Evolutionary conservation across 1,140 invertebrate species (phyloP).

Genomic region (Drosophila miranda): DNA sequence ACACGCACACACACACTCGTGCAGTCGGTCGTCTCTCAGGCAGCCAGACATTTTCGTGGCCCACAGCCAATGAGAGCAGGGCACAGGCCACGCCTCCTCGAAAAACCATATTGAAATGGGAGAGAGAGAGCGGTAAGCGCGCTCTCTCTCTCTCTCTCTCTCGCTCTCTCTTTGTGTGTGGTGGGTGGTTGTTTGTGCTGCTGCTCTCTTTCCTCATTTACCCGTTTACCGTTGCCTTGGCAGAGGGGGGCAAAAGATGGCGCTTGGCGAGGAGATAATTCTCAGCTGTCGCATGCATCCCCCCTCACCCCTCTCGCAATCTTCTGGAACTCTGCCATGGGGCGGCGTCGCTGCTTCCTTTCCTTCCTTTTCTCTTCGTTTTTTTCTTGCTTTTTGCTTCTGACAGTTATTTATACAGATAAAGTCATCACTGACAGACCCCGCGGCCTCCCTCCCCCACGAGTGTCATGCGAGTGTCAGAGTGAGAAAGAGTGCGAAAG

Average conservation of each 20-base stretch:
- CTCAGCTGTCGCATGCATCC: background rate
- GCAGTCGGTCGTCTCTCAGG: constrained; percentile 19
- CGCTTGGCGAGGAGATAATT: constrained; percentile 40
- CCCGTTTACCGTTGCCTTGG: constrained; percentile 50
- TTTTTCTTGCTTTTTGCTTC: constrained; percentile 34
- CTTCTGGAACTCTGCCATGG: constrained; percentile 11
- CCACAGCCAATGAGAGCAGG: too few species aligned
- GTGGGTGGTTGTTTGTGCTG: constrained; percentile 41
- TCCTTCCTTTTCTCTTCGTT: constrained; percentile 7
- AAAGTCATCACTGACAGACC: constrained; percentile 77
- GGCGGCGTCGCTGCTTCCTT: constrained; percentile 1
- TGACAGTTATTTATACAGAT: constrained; percentile 81
- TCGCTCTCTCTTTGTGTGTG: constrained; percentile 24
- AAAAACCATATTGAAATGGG: too few species aligned
- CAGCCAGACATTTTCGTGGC: too few species aligned
- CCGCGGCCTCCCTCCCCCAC: constrained; percentile 33
- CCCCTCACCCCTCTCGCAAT: background rate
- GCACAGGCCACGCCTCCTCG: too few species aligned
- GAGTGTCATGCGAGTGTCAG: constrained; percentile 3
- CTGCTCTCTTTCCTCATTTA: constrained; percentile 31
- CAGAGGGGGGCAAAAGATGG: constrained; percentile 56
- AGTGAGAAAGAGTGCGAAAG: constrained; percentile 12
- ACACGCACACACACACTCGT: constrained; percentile 14
- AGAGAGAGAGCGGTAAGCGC: too few species aligned
- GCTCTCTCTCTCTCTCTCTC: constrained; percentile 15